Evolutionary conservation across 2,113 vertebrate species (phyloP).

Genomic region (Argyrosomus japonicus): DNA sequence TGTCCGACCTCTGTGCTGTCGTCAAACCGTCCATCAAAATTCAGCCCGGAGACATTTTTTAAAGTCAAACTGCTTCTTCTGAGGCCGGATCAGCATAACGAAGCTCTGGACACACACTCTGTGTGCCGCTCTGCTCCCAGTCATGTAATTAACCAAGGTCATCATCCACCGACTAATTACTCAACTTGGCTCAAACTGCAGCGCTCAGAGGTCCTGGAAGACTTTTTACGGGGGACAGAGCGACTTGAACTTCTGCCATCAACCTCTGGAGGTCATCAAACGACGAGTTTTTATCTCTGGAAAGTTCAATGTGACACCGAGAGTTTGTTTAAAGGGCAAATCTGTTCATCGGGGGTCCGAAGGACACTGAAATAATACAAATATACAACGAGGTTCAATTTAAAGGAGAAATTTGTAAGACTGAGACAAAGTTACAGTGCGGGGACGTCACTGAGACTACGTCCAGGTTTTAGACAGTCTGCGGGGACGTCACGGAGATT

Average conservation of each 20-base stretch:
- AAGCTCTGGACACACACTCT: conserved; percentile 12
- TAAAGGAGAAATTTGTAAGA: too few relatives aligned
- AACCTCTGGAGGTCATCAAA: conserved; percentile 18
- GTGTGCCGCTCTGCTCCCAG: conserved; percentile 3
- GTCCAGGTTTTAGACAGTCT: too few relatives aligned
- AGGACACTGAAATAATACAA: too few relatives aligned
- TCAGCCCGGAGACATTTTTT: conserved; percentile 11
- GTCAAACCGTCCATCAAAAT: not conserved
- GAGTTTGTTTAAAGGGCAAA: conserved; percentile 9
- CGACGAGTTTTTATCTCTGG: not conserved
- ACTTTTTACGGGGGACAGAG: not conserved
- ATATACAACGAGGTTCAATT: too few relatives aligned
- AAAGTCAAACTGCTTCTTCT: not conserved
- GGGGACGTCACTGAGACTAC: too few relatives aligned
- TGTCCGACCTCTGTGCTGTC: conserved; percentile 25
- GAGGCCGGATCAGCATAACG: not conserved
- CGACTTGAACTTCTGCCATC: conserved; percentile 31
- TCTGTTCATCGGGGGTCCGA: too few relatives aligned
- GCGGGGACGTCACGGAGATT: too few relatives aligned
- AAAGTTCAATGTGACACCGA: not conserved
- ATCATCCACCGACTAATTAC: conserved; percentile 41
- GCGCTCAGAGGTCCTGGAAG: conserved; percentile 23
- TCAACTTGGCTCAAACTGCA: conserved; percentile 36
- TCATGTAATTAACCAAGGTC: conserved; percentile 62
- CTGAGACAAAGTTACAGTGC: too few relatives aligned